Percentiles rank a stretch among this genome's conserved stretches.
These are phyloP conservation scores for Rhinogobius similis DNA, from an alignment of 2,113 vertebrate genomes.

Conservation along the genomic window DNA sequence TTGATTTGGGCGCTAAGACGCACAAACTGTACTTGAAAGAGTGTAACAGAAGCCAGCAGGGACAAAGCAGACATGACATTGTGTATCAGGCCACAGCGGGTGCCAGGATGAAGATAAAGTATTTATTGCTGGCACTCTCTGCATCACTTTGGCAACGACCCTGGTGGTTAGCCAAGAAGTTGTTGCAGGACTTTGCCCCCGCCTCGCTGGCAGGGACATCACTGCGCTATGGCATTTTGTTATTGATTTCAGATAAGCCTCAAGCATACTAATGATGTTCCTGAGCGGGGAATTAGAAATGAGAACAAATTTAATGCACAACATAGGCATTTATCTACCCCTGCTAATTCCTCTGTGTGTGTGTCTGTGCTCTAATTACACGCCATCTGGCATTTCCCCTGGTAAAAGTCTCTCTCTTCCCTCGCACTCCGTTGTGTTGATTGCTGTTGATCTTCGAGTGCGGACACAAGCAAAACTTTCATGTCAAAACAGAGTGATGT, in stretches of 20 bases:
- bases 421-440: constrained; percentile 64
- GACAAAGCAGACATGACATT: constrained; percentile 44
- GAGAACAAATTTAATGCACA: constrained; percentile 60
- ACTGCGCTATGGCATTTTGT: constrained; percentile 50
- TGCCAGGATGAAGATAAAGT: constrained; percentile 50
- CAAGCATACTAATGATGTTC: constrained; percentile 63
- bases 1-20: constrained; percentile 39
- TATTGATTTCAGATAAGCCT: constrained; percentile 68
- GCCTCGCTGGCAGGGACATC: constrained; percentile 51
- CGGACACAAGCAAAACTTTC: constrained; percentile 60
- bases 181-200: constrained; percentile 36
- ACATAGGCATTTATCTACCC: constrained; percentile 69
- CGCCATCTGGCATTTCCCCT: constrained; percentile 74
- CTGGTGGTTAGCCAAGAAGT: constrained; percentile 43
- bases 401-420: constrained; percentile 67
- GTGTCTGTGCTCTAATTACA: constrained; percentile 71
- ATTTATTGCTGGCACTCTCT: constrained; percentile 57
- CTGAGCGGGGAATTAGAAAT: constrained; percentile 52
- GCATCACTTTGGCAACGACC: constrained; percentile 44
- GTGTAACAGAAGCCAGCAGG: constrained; percentile 41
- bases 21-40: constrained; percentile 42
- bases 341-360: constrained; percentile 67
- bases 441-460: constrained; percentile 68
- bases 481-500: constrained; percentile 53
- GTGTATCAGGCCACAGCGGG: constrained; percentile 37